These are phyloP conservation scores for Drosophila kambysellisi DNA, from an alignment of 2,888 invertebrate genomes.

Conservation along the genomic window DNA sequence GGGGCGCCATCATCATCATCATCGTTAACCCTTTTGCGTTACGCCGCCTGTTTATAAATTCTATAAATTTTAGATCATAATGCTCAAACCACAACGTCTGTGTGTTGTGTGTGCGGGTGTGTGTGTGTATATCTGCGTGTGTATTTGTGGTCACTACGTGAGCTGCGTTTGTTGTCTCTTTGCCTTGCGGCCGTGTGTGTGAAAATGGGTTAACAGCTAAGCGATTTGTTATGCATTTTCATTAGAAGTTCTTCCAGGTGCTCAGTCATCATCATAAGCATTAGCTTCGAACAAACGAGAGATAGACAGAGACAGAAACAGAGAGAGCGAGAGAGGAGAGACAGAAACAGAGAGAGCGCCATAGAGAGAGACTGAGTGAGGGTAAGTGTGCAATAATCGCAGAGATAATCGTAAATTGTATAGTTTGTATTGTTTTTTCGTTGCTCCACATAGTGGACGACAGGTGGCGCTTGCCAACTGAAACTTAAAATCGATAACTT, in stretches of 20 bases:
- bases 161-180: constrained; percentile 47
- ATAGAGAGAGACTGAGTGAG: background rate
- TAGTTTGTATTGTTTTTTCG: constrained; percentile 25
- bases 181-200: constrained; percentile 39
- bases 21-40: constrained; percentile 62
- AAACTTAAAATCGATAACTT: background rate
- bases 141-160: constrained; percentile 45
- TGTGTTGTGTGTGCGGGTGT: constrained; percentile 21
- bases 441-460: background rate
- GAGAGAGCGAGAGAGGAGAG: background rate
- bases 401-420: constrained; percentile 20
- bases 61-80: constrained; percentile 80
- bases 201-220: constrained; percentile 43
- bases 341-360: background rate
- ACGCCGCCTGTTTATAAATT: constrained; percentile 69
- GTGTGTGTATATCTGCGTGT: constrained; percentile 23
- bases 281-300: constrained; percentile 7
- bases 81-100: constrained; percentile 40
- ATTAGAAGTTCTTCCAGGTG: constrained; percentile 58
- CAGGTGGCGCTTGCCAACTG: constrained; percentile 10
- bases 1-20: constrained; percentile 33
- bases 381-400: background rate
- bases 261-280: constrained; percentile 64
- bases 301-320: background rate
- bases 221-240: constrained; percentile 76